phyloP scores from a whole-genome alignment of 2,113 vertebrate genomes.

The Ranitomeya imitator region DNA sequence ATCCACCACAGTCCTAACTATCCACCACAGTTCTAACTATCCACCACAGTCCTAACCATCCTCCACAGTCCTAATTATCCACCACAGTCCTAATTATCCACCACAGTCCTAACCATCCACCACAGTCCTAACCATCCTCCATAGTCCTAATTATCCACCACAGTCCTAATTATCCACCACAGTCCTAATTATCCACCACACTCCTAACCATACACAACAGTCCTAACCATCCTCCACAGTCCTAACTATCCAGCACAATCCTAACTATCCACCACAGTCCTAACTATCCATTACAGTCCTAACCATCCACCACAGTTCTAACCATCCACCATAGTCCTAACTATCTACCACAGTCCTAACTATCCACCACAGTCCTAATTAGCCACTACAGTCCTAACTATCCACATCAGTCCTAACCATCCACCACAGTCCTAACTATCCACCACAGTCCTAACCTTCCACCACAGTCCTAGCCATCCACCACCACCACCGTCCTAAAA shows the following conservation, averaged over 20 bases:
- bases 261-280: not conserved
- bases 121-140: not conserved
- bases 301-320: not conserved
- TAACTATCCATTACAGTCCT: not conserved
- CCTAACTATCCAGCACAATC: not conserved
- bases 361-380: not conserved
- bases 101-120: too few relatives aligned
- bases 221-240: not conserved
- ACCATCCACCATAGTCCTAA: not conserved
- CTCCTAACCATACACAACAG: too few relatives aligned
- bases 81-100: not conserved
- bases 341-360: not conserved
- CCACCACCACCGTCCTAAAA: not conserved
- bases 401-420: not conserved
- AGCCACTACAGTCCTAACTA: not conserved
- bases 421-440: not conserved
- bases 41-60: not conserved
- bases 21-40: not conserved
- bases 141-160: not conserved
- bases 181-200: not conserved
- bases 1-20: not conserved
- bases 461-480: not conserved
- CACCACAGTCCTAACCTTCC: not conserved
- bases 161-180: not conserved
- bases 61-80: not conserved